These are phyloP conservation scores for Paralvinella palmiformis DNA, from an alignment of 1,140 invertebrate species.

Conservation along the genomic window DNA sequence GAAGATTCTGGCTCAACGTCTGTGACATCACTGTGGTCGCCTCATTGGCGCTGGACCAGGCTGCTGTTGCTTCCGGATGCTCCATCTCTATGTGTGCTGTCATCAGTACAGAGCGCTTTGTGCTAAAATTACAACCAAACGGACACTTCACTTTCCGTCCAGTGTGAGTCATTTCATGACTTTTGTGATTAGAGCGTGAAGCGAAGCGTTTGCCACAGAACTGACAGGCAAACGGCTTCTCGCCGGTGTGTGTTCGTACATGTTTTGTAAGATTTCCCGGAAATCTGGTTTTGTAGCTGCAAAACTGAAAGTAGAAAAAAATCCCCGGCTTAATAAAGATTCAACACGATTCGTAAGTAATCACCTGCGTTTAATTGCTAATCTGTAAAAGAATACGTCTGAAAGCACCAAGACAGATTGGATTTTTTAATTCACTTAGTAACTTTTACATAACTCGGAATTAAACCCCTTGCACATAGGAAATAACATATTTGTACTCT, in stretches of 20 bases:
- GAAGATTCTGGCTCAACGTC: background rate
- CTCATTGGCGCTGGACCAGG: background rate
- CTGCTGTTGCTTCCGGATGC: background rate
- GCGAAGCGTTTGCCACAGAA: constrained; percentile 97
- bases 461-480: too few species aligned
- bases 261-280: constrained; percentile 46
- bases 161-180: constrained; percentile 12
- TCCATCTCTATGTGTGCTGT: background rate
- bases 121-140: background rate
- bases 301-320: constrained; percentile 9
- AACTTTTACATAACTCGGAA: too few species aligned
- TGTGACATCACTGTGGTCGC: background rate
- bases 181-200: constrained; percentile 13
- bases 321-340: background rate
- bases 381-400: too few species aligned
- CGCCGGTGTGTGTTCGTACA: constrained; percentile 55
- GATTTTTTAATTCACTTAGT: too few species aligned
- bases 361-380: too few species aligned
- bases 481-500: too few species aligned
- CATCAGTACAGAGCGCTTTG: background rate
- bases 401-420: too few species aligned
- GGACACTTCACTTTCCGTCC: background rate
- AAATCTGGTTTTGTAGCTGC: constrained; percentile 12
- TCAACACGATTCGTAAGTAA: too few species aligned
- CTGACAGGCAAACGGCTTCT: constrained; percentile 97